Conservation (phyloP, 2,797 vertebrate species). For the Manis javanica region DNA sequence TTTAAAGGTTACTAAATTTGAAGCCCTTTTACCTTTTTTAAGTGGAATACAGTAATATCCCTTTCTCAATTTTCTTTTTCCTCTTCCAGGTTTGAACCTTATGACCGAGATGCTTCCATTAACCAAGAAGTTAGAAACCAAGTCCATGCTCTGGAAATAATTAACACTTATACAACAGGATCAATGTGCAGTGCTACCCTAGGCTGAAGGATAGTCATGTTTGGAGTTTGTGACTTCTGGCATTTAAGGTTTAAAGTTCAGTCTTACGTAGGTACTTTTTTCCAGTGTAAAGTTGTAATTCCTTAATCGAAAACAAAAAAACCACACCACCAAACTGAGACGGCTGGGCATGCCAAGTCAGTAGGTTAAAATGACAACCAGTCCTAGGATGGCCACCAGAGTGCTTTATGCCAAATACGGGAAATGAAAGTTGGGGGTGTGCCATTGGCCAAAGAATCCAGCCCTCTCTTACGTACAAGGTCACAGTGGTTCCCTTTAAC, state of each 20-base stretch:
- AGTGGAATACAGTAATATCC: background rate
- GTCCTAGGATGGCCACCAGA: background rate
- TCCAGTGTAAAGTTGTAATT: background rate
- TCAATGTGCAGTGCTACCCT: background rate
- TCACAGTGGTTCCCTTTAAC: background rate
- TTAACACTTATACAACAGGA: background rate
- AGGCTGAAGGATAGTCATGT: rapidly evolving
- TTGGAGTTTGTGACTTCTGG: background rate
- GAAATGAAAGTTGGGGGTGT: background rate
- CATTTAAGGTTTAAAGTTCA: background rate
- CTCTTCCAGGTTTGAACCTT: background rate
- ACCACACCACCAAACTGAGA: background rate
- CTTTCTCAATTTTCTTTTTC: background rate
- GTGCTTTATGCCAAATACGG: background rate
- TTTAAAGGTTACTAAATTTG: background rate
- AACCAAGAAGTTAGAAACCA: background rate
- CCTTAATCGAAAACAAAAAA: background rate
- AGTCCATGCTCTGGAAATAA: background rate
- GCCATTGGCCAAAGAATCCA: background rate
- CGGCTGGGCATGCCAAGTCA: no score
- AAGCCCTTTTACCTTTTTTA: background rate
- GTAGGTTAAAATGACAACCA: background rate
- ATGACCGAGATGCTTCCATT: background rate
- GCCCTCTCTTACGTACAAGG: background rate
- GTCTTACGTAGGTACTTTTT: background rate